Base-by-base conservation (phyloP, 1,140 invertebrate genomes). In the Drosophila carrolli region DNA sequence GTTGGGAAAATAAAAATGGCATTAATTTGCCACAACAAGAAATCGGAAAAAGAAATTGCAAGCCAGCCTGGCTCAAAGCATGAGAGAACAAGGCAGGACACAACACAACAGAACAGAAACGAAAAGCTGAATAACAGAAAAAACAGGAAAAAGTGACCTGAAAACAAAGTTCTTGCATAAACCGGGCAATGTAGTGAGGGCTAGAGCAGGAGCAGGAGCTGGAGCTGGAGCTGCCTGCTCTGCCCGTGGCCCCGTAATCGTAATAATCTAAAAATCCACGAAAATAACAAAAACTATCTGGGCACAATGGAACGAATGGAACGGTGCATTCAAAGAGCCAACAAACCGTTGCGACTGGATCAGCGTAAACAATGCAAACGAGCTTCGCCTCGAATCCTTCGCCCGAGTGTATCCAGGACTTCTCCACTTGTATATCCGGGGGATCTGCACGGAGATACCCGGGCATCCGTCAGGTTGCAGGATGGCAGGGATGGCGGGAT, bases 341-440 rank as follows among this genome's bases (percentile, higher is more conserved):
- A 91, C 82, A 92, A 93, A 96, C 95, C 93, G 95, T 95, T 50
- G 95, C 94, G 14, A 94, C 94, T 9, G 96, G 95, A 92, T 96
- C 96, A 35, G 95, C 95, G 60, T 96, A 94, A 9, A 96, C 95
- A 38, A 95, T 95, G 86, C 96, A 96, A 43, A 96, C 94, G 23
- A 96, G 92, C 77, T 96, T 95, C 6, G 95, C 95, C 83, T 95
- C 93, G 81, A 95, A 95, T 0, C 95, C 95, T 89, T 96, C 95
- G 7, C 95, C 95, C 0, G 95, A 95, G 89, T 96, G 96, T 14
- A 96, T 94, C 95, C 95, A 96, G 16, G 95, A 95, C 47, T 95
- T 92, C 75, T 96, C 94, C 74, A 96, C 95, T 78, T 94, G 94
- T 44, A 96, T 95, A 92, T 96, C 95, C 29, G 95, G 95, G 10